Evolutionary conservation across 1,140 invertebrate genomes (phyloP), one percentile per base, ranked within the genome.

Genomic region (Eriocheir sinensis): DNA sequence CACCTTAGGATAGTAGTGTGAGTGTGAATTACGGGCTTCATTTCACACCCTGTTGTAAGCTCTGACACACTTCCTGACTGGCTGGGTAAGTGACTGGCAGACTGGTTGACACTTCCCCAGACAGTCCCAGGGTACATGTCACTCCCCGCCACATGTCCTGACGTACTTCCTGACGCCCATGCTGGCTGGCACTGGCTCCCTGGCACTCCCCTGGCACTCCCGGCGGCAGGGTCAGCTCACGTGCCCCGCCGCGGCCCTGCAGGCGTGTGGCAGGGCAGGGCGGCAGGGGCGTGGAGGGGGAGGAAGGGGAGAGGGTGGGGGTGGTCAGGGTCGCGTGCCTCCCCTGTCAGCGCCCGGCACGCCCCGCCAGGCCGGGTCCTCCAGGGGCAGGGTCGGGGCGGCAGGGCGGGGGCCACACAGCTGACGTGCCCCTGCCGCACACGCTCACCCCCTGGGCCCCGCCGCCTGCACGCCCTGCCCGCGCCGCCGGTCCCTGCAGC

Each of bases 321-420:
- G 30, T 60, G 30, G 34, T 36, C 48, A 36, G 44, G 21, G 48
- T 32, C 32, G n/a, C 89, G 38, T n/a, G 89, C 60, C 34, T 72
- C 2, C 30, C 89, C 15, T 90, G 9, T 21, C 17, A 90, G 15
- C 41, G 48, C 53, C 38, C 32, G 53, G 6, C 48, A 21, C 9
- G 9, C 79, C 91, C 21, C 32, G 32, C 27, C 36, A 80, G 34
- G n/a, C n/a, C 27, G 17, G 9, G 40, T n/a, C 3, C 30, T 27
- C 48, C 27, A 15, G 4, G 60, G n/a, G 32, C 27, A 34, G 91
- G 34, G n/a, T 15, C 27, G 17, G 9, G 40, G 30, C 3, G 32
- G n/a, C n/a, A n/a, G n/a, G 89, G 27, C 53, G 27, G 44, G 27
- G 12, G 48, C 40, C 4, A 92, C 91, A 81, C 91, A 92, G 91